These are phyloP conservation scores for Nyleta sp. DNA, from an alignment of 2,888 invertebrate species.

Conservation along the genomic window DNA sequence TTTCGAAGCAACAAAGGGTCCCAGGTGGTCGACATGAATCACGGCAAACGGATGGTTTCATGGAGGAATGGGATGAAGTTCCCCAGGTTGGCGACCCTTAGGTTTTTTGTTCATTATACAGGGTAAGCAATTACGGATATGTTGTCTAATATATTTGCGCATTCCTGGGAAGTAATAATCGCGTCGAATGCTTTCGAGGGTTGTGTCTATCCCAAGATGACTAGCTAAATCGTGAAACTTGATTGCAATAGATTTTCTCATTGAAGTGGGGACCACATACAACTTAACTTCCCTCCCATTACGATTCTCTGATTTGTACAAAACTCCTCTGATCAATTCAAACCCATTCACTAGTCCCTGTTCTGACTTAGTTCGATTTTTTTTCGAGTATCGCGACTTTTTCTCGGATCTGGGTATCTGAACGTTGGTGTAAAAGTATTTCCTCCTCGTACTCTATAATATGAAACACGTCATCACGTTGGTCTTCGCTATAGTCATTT, in stretches of 20 bases:
- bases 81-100: slow-evolving; percentile 40
- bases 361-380: slow-evolving; percentile 1
- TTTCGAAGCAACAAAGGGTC: slow-evolving; percentile 52
- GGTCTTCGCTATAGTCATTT: background rate
- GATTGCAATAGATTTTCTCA: slow-evolving; percentile 16
- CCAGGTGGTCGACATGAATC: slow-evolving; percentile 29
- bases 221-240: slow-evolving; percentile 50
- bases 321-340: background rate
- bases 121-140: slow-evolving; percentile 56
- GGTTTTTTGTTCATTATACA: slow-evolving; percentile 58
- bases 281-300: background rate
- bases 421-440: slow-evolving; percentile 49
- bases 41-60: slow-evolving; percentile 59
- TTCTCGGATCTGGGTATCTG: background rate
- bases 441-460: slow-evolving; percentile 11
- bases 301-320: slow-evolving; percentile 1
- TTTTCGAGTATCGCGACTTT: slow-evolving; percentile 12
- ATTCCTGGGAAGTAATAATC: slow-evolving; percentile 58
- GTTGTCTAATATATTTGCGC: slow-evolving; percentile 38
- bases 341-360: background rate
- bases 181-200: slow-evolving; percentile 26
- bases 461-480: background rate
- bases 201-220: slow-evolving; percentile 63
- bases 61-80: slow-evolving; percentile 51
- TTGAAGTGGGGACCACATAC: slow-evolving; percentile 14